Evolutionary conservation across 1,140 invertebrate genomes (phyloP).

Genomic region (Aradophagus sp.): DNA sequence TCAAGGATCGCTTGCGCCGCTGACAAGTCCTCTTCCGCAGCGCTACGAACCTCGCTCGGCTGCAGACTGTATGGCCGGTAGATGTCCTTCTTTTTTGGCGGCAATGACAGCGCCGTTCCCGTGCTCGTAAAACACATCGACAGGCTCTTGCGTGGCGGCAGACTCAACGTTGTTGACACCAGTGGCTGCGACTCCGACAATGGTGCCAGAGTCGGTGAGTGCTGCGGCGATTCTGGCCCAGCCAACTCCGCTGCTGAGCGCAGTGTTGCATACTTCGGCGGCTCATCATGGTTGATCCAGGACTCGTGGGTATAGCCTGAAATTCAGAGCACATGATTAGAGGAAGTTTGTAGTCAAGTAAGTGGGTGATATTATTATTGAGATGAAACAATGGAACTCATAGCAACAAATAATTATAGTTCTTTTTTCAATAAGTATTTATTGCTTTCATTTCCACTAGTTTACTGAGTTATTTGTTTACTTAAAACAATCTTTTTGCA

Average conservation of each 20-base stretch:
- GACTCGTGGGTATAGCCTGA: conserved; percentile 72
- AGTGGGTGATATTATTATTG: too few species aligned
- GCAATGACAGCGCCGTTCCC: conserved; percentile 84
- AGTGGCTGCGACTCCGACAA: conserved; percentile 67
- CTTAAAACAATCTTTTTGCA: too few species aligned
- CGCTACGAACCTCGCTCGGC: conserved; percentile 79
- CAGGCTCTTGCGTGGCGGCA: conserved; percentile 79
- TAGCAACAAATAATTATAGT: too few species aligned
- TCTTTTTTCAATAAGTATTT: too few species aligned
- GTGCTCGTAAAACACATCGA: conserved; percentile 89
- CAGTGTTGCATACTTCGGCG: conserved; percentile 81
- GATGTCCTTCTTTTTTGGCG: conserved; percentile 91
- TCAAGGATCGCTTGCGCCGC: conserved; percentile 91
- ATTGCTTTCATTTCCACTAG: too few species aligned
- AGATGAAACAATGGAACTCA: too few species aligned
- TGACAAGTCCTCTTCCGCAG: conserved; percentile 85
- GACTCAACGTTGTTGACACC: conserved; percentile 63
- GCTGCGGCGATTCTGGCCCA: conserved; percentile 60
- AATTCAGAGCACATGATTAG: too few species aligned
- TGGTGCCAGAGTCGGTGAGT: conserved; percentile 52
- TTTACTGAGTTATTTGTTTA: too few species aligned
- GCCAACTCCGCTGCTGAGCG: conserved; percentile 77
- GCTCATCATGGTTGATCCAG: conserved; percentile 73
- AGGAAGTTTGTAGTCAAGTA: too few species aligned
- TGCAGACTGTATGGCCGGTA: conserved; percentile 89